Conservation (phyloP, 2,888 invertebrate species). For the Conchocele bisecta region DNA sequence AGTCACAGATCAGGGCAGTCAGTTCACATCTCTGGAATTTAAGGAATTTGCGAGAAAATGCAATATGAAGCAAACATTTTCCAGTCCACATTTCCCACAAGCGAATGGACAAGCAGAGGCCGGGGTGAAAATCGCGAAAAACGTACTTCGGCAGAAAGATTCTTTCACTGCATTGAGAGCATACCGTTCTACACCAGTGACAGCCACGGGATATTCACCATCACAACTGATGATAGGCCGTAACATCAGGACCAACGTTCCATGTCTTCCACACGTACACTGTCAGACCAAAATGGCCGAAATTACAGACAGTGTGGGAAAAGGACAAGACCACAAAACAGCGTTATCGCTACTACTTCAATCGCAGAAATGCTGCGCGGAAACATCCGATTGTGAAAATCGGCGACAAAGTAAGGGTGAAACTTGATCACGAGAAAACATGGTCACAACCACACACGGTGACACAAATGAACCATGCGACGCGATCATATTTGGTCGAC, state of each 20-base stretch:
- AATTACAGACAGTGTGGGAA: background rate
- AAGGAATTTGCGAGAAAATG: conserved; percentile 26
- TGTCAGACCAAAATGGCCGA: background rate
- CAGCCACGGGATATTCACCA: conserved; percentile 25
- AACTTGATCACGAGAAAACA: conserved; percentile 10
- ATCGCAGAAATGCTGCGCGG: background rate
- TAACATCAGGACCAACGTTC: conserved; percentile 13
- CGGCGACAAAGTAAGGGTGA: conserved; percentile 7
- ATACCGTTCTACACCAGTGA: conserved; percentile 27
- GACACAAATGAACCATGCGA: too few relatives aligned
- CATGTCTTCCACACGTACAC: background rate
- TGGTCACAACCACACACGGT: background rate
- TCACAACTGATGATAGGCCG: conserved; percentile 41
- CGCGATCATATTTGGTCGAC: too few relatives aligned
- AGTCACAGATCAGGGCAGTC: background rate
- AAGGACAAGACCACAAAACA: background rate
- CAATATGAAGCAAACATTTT: conserved; percentile 11
- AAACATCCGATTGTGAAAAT: background rate
- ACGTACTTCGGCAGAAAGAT: conserved; percentile 36
- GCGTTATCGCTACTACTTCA: background rate
- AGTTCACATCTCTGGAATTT: conserved; percentile 24
- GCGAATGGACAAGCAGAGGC: conserved; percentile 46
- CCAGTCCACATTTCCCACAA: conserved; percentile 32
- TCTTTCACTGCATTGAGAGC: conserved; percentile 27
- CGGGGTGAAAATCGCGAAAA: conserved; percentile 44